These are phyloP conservation scores for Pocillopora grandis DNA, from an alignment of 92 coral and sea anemone species.

Conservation along the genomic window DNA sequence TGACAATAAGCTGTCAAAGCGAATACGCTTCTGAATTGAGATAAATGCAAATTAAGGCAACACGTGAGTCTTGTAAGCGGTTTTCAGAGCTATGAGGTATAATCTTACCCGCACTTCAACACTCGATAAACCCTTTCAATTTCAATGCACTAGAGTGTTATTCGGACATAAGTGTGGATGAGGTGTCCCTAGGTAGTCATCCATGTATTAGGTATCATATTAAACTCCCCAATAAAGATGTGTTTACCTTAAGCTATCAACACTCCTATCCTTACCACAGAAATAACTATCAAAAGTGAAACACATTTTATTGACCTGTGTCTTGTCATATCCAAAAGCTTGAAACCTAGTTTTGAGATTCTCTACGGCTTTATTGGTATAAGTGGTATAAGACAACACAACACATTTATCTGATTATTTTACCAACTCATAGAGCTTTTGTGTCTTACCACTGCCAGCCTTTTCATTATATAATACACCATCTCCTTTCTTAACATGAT, in stretches of 20 bases:
- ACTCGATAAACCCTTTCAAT: no score
- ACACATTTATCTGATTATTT: background rate
- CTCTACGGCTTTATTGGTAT: slow-evolving; percentile 26
- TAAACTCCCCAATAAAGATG: background rate
- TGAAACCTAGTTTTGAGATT: background rate
- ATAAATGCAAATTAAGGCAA: no score
- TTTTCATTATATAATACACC: slow-evolving; percentile 30
- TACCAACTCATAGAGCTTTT: slow-evolving; percentile 6
- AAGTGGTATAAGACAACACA: background rate
- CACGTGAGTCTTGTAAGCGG: no score
- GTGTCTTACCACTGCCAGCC: slow-evolving; percentile 45
- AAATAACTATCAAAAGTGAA: slow-evolving; percentile 14
- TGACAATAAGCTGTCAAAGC: no score
- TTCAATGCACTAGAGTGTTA: no score
- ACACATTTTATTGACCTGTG: background rate
- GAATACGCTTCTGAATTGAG: no score
- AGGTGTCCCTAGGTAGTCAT: background rate
- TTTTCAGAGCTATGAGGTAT: no score
- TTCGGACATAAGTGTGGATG: no score
- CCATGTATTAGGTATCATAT: slow-evolving; percentile 48
- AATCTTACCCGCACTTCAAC: no score
- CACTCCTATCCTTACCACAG: background rate
- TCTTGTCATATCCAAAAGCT: background rate
- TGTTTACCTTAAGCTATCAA: slow-evolving; percentile 25
- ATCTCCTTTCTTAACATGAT: background rate